Conservation (phyloP, 2,797 vertebrate genomes). For the Erethizon dorsatum region DNA sequence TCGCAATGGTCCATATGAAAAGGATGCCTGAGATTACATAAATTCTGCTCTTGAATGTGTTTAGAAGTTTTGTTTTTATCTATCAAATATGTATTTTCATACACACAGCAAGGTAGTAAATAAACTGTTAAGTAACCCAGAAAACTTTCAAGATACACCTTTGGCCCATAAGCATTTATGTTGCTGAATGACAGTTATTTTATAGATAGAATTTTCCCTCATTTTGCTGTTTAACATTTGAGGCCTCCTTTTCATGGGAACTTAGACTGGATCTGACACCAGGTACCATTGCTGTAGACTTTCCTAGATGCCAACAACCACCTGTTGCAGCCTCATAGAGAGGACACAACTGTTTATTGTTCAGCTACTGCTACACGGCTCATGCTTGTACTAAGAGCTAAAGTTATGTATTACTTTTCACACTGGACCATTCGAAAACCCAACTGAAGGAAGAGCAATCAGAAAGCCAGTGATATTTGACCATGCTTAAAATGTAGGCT, state of each 20-base stretch:
- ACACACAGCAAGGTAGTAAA: background rate
- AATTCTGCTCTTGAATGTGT: background rate
- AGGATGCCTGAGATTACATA: background rate
- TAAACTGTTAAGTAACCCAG: background rate
- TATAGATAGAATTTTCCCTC: background rate
- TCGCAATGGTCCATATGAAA: background rate
- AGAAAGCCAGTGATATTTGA: background rate
- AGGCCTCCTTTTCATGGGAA: background rate
- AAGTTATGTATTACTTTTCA: background rate
- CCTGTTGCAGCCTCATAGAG: rapidly evolving
- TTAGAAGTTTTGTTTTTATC: background rate
- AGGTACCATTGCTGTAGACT: background rate
- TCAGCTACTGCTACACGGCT: background rate
- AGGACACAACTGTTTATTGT: background rate
- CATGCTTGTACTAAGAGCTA: background rate
- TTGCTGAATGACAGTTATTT: background rate
- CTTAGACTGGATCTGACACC: background rate
- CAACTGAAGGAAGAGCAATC: background rate
- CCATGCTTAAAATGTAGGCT: background rate
- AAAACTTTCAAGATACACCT: background rate
- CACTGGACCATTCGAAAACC: background rate
- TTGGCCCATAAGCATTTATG: background rate
- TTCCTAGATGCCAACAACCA: background rate
- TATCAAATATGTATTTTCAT: background rate
- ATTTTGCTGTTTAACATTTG: background rate